phyloP scores from a whole-genome alignment of 2,888 invertebrate species.

The Himalopsyche japonica region DNA sequence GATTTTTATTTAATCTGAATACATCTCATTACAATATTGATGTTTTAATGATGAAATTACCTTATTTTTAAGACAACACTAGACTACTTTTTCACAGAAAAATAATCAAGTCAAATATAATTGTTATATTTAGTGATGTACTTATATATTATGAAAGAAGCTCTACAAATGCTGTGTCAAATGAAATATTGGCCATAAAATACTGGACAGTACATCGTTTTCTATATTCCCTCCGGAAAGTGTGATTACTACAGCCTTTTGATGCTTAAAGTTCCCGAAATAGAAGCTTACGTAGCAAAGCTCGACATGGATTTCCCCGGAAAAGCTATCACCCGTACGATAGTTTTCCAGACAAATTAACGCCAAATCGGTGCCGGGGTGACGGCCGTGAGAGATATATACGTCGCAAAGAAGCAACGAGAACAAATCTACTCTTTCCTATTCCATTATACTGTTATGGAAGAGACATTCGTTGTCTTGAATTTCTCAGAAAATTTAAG shows the following conservation, averaged over 20 bases:
- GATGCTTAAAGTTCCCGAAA: neutral
- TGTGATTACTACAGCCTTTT: neutral
- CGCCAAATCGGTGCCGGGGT: conserved; percentile 16
- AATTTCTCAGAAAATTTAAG: neutral
- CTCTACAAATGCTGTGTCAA: neutral
- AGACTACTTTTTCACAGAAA: too few relatives aligned
- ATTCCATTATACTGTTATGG: neutral
- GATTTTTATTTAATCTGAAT: too few relatives aligned
- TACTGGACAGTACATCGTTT: neutral
- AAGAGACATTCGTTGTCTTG: neutral
- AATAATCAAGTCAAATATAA: too few relatives aligned
- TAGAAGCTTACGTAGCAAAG: neutral
- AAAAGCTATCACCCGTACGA: neutral
- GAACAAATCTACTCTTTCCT: neutral
- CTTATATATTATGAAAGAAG: too few relatives aligned
- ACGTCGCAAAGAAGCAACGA: neutral
- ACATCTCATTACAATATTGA: too few relatives aligned
- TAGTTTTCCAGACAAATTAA: conserved; percentile 38
- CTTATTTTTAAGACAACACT: too few relatives aligned
- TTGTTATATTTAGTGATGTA: too few relatives aligned
- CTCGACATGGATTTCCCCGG: neutral
- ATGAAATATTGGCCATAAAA: neutral
- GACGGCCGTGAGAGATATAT: conserved; percentile 39
- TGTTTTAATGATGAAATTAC: too few relatives aligned
- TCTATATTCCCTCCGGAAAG: neutral